Evolutionary conservation across 2,797 vertebrate species (phyloP), one percentile per base, ranked within the genome.

Genomic region (Neostethus bicornis): DNA sequence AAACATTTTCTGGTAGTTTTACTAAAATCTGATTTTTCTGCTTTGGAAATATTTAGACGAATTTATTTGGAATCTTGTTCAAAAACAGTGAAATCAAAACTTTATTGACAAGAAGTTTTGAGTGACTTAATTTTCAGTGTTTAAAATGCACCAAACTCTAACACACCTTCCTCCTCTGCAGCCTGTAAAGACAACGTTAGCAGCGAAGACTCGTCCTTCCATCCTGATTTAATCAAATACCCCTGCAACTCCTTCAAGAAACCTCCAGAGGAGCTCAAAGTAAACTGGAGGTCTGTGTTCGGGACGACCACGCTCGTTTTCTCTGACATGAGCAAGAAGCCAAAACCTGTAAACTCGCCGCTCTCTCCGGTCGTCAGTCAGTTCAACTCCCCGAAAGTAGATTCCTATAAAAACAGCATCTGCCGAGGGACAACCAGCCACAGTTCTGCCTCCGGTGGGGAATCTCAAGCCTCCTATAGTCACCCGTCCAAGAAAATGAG

Each of bases 251-350:
- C 88, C 45, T 97, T 98, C 79, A 81, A 77, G 77, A 96, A 94
- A 77, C 89, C 91, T 16, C 87, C 65, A 48, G 84, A 88, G 70
- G 92, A 95, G 85, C 81, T 94, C 76, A 98, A 95, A 90, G 89
- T 99, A 73, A 96, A 96, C 82, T 91, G 94, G 79, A 93, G 85
- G 78, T 86, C 95, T 16, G 92, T 83, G 1, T 95, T 98, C 67
- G 96, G 96, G 75, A 93, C 88, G 51, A 84, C 94, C 61, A 97
- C 96, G 26, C 90, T 98, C 49, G 87, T 98, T 63, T 84, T 97
- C 83, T 94, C 90, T 7, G 92, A 95, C 89, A 84, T 95, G 67
- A 90, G 89, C 82, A 72, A 79, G 76, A 87, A 88, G 75, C 76
- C 61, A 53, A 80, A 72, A 76, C 66, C 62, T 41, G 74, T 63